Percentiles rank a stretch among this genome's conserved stretches.
phyloP scores from a whole-genome alignment of 2,888 invertebrate species.

The Troides aeacus region DNA sequence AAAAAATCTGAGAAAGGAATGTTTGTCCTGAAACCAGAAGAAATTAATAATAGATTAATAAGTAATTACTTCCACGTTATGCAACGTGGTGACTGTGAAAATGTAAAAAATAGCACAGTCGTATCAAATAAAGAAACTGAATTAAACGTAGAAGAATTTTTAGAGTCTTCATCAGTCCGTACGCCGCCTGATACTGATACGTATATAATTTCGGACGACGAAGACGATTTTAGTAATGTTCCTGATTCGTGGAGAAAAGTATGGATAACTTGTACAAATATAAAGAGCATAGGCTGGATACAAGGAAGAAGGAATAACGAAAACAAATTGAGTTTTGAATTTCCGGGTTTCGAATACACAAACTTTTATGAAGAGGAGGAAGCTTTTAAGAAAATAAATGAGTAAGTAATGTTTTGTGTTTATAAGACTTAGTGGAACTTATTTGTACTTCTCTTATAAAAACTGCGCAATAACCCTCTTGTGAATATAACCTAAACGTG shows the following conservation, averaged over 20 bases:
- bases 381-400: conserved; percentile 58
- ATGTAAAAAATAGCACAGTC: background rate
- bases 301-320: conserved; percentile 45
- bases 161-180: conserved; percentile 42
- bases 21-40: conserved; percentile 70
- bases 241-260: conserved; percentile 41
- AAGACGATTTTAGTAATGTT: conserved; percentile 32
- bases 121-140: background rate
- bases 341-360: conserved; percentile 60
- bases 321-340: conserved; percentile 55
- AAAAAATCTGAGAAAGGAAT: conserved; percentile 47
- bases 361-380: conserved; percentile 53
- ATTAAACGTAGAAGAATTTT: conserved; percentile 52
- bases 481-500: too few species aligned
- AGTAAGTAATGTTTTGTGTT: conserved; percentile 52
- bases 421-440: background rate
- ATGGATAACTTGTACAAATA: conserved; percentile 56
- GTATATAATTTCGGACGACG: conserved; percentile 45
- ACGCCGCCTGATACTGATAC: conserved; percentile 38
- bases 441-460: too few species aligned
- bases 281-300: conserved; percentile 57
- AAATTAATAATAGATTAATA: conserved; percentile 59
- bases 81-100: conserved; percentile 6
- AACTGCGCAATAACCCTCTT: too few species aligned
- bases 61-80: conserved; percentile 21